Base-by-base conservation (phyloP, 2,888 invertebrate genomes). In the Meiosimyza decipiens region DNA sequence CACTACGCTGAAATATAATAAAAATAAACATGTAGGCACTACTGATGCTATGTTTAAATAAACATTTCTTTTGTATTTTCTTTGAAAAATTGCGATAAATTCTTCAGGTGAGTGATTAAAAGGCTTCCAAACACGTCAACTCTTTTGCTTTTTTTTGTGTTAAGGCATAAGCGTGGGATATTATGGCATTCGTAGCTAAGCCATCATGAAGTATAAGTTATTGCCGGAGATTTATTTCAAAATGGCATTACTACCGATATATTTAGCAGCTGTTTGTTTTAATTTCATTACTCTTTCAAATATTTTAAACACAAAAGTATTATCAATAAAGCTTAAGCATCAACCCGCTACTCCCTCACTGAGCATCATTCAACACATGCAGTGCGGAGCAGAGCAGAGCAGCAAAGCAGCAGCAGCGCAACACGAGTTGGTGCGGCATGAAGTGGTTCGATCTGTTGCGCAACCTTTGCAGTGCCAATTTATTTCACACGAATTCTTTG, bases 61-160 rank as follows among this genome's bases (percentile, higher is more conserved):
- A 40, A 40, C 40, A 9, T 40, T 40, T 40, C 40, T 40, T 12
- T n/a, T 50, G 16, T 57, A 9, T 40, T 40, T 7, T 6, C 40
- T 67, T 54, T 16, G 18, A 9, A 2, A 64, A 51, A 64, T n/a
- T 67, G 49, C 49, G 15, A 67, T 67, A 57, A 33, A 54, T 67
- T 67, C 22, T 55, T 18, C 47, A 66, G 51, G 64, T 60, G 59
- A 64, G 64, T 64, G 51, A 64, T 64, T 15, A 64, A 64, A 64
- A 22, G 22, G 22, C 22, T 51, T 64, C n/a, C 11, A 50, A 50
- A 64, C 51, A 64, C n/a, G 51, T 64, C 64, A 64, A 64, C 50
- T 51, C 40, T 40, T 40, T 9, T 40, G 6, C n/a, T n/a, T 9
- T 40, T 40, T 40, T 40, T 40, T 9, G 40, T 9, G 3, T 64